Evolutionary conservation across 2,113 vertebrate genomes (phyloP).

Genomic region (Sphyrna mokarran): DNA sequence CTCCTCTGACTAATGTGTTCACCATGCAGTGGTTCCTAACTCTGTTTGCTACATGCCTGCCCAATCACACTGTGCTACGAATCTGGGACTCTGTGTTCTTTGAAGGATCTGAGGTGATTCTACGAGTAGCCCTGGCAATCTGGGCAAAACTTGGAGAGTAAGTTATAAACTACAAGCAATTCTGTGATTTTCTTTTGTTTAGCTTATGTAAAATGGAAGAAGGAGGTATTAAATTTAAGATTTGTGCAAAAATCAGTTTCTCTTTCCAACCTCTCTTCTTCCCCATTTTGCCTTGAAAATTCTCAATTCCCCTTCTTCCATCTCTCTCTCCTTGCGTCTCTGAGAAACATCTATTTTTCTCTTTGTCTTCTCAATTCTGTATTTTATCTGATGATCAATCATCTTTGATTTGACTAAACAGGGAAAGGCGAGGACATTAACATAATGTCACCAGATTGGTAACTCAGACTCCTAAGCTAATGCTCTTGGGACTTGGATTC

Average conservation of each 20-base stretch:
- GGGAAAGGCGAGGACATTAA: no score
- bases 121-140: conserved; percentile 86
- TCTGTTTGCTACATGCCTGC: conserved; percentile 95
- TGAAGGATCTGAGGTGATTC: conserved; percentile 90
- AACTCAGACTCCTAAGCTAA: no score
- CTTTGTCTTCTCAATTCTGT: not conserved
- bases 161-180: conserved; percentile 50
- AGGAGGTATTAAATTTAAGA: not conserved
- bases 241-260: not conserved
- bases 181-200: not conserved
- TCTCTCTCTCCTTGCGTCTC: no score
- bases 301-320: no score
- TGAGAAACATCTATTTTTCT: not conserved
- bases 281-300: no score
- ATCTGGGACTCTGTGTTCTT: conserved; percentile 99
- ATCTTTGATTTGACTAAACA: not conserved
- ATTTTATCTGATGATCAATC: not conserved
- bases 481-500: no score
- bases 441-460: no score
- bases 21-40: conserved; percentile 99
- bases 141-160: conserved; percentile 94
- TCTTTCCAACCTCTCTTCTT: not conserved
- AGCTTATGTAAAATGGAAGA: not conserved
- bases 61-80: conserved; percentile 88
- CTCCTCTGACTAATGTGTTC: conserved; percentile 94